These are phyloP conservation scores for Cephus nigrinus DNA, from an alignment of 2,888 invertebrate species.

Conservation along the genomic window DNA sequence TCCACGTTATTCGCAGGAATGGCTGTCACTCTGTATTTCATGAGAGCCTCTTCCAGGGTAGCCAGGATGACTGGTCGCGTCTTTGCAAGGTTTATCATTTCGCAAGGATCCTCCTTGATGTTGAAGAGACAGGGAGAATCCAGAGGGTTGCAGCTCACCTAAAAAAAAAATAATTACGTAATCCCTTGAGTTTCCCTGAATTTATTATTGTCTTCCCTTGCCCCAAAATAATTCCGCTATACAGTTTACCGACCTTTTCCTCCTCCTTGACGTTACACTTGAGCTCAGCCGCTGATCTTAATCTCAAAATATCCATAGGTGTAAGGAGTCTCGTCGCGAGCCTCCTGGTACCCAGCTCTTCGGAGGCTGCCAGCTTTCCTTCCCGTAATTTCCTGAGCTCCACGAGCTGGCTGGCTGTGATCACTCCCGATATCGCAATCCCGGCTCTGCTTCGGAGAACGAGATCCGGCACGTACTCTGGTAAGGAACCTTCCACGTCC, in stretches of 20 bases:
- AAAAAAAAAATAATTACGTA: neutral
- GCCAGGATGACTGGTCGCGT: slow-evolving; percentile 60
- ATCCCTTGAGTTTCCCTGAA: neutral
- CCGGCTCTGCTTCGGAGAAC: slow-evolving; percentile 67
- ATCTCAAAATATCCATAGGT: slow-evolving; percentile 35
- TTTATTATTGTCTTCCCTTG: neutral
- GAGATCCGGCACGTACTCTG: slow-evolving; percentile 63
- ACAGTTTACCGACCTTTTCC: slow-evolving; percentile 28
- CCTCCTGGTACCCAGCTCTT: neutral
- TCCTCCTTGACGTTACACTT: slow-evolving; percentile 43
- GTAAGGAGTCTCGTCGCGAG: slow-evolving; percentile 34
- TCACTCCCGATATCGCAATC: slow-evolving; percentile 65
- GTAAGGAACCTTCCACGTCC: slow-evolving; percentile 43
- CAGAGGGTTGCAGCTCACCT: slow-evolving; percentile 54
- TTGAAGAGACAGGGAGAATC: slow-evolving; percentile 63
- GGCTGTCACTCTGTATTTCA: slow-evolving; percentile 63
- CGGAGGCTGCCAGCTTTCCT: slow-evolving; percentile 11
- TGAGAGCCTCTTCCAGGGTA: slow-evolving; percentile 66
- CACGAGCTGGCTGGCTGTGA: slow-evolving; percentile 67
- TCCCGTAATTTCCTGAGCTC: slow-evolving; percentile 25
- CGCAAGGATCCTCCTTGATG: slow-evolving; percentile 63
- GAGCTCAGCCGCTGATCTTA: slow-evolving; percentile 48
- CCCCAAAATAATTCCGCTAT: too few species aligned
- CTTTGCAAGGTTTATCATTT: slow-evolving; percentile 66
- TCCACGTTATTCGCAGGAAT: slow-evolving; percentile 66